A percentile compares a stretch with the other conserved stretches of the same genome.
Conservation (phyloP, 2,797 vertebrate genomes). For the Glyptemys insculpta region DNA sequence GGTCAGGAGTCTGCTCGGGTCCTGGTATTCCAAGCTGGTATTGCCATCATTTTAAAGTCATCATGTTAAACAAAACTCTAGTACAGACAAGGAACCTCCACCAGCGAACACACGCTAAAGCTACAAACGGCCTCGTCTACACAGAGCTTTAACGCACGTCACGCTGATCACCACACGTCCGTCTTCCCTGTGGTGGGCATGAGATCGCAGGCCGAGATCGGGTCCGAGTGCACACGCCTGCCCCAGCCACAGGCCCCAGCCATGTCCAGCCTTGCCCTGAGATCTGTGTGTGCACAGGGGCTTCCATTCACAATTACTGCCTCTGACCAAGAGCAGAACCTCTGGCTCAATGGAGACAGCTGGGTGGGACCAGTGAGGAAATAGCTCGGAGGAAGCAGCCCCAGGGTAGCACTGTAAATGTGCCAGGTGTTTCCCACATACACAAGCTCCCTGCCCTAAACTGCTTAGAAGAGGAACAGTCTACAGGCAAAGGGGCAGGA, state of each 20-base stretch:
- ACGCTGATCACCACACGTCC: neutral
- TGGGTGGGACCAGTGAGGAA: neutral
- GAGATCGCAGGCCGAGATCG: too few relatives aligned
- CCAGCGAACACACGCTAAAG: too few relatives aligned
- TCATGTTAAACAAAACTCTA: too few relatives aligned
- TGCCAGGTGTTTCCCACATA: neutral
- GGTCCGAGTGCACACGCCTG: too few relatives aligned
- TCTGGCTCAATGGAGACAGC: neutral
- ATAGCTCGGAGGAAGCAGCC: neutral
- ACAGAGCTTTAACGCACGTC: fast-evolving
- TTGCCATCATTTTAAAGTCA: neutral
- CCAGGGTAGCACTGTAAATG: neutral
- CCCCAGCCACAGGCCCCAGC: too few relatives aligned
- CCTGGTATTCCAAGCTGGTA: too few relatives aligned
- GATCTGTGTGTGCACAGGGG: fast-evolving
- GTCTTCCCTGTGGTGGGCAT: neutral
- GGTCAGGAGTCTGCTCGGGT: neutral
- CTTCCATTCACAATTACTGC: neutral
- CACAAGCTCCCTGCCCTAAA: too few relatives aligned
- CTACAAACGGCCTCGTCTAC: neutral
- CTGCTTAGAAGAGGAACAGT: neutral
- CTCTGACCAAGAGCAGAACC: neutral
- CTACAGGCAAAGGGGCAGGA: neutral
- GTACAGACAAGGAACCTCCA: neutral
- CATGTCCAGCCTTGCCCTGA: too few relatives aligned